Evolutionary conservation across 2,888 invertebrate species (phyloP), one percentile per base, ranked within the genome.

Genomic region (Atrina japonica): DNA sequence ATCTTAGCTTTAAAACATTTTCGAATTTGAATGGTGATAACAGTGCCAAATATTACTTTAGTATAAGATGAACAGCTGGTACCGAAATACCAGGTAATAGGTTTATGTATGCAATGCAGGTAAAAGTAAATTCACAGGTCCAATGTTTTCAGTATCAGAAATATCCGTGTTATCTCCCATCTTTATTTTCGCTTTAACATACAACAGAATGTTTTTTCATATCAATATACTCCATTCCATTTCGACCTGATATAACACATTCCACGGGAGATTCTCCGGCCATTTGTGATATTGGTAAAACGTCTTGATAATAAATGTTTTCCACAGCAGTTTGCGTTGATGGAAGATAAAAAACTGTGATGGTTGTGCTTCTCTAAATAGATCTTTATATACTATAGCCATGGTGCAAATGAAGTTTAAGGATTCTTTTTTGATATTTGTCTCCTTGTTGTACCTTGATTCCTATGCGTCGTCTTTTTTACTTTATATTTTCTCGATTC

Each of bases 201-300:
- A 76, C 0, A 78, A 25, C 23, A 71, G 67, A 11, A 70, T 66
- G 45, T 66, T 66, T n/a, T 64, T 68, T 76, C 69, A 76, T 29
- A 30, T 78, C 78, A 14, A 78, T 23, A 40, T 69, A 78, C 49
- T 72, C 74, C 69, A 72, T 58, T 16, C 74, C 76, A 69, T 76
- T 78, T 41, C 73, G 76, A 29, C 76, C 73, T 49, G 61, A 65
- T 25, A 77, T 72, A 3, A 59, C 55, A 49, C 77, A 77, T 56
- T 77, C 77, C 21, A 77, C 69, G 2, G 76, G 76, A n/a, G 69
- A 40, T 21, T 71, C 59, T 3, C 49, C 55, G 25, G 41, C 56
- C 5, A 69, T 55, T 25, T 60, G 50, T 41, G 66, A 73, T 21
- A 59, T 67, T 14, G 69, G 68, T 66, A 61, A 41, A 23, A 71